Conservation (phyloP, 2,113 vertebrate genomes). For the Paedocypris sp. region DNA sequence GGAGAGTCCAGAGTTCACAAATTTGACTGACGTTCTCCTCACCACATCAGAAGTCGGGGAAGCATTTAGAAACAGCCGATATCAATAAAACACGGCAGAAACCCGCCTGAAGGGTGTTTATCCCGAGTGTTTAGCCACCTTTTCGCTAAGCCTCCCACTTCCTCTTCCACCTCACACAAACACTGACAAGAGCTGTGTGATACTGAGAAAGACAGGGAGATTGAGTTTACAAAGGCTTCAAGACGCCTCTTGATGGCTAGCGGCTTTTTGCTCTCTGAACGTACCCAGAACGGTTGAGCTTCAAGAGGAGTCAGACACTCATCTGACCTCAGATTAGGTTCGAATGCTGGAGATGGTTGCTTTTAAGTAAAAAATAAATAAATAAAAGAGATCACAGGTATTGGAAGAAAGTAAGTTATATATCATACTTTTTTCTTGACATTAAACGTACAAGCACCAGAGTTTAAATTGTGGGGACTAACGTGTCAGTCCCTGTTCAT, state of each 20-base stretch:
- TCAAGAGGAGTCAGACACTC: constrained; percentile 18
- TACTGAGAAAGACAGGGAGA: not conserved
- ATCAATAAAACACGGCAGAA: not conserved
- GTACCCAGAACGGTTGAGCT: not conserved
- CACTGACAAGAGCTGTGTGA: not conserved
- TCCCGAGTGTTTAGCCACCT: not conserved
- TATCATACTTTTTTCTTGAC: no score
- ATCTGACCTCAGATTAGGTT: constrained; percentile 24
- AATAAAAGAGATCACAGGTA: not conserved
- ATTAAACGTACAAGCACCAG: no score
- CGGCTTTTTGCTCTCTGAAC: constrained; percentile 2
- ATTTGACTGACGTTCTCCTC: constrained; percentile 4
- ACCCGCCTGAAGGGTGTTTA: not conserved
- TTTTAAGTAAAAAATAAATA: constrained; percentile 22
- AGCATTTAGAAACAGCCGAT: not conserved
- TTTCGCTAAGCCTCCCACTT: constrained; percentile 15
- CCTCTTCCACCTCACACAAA: not conserved
- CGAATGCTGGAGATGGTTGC: constrained; percentile 15
- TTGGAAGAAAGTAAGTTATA: not conserved
- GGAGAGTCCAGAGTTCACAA: not conserved
- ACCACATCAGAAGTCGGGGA: not conserved
- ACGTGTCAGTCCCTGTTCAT: no score
- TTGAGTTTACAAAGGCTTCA: constrained; percentile 11
- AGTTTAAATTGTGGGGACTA: no score
- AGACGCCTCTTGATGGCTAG: not conserved